Evolutionary conservation across 2,113 vertebrate species (phyloP).

Genomic region (Nesogale talazaci): DNA sequence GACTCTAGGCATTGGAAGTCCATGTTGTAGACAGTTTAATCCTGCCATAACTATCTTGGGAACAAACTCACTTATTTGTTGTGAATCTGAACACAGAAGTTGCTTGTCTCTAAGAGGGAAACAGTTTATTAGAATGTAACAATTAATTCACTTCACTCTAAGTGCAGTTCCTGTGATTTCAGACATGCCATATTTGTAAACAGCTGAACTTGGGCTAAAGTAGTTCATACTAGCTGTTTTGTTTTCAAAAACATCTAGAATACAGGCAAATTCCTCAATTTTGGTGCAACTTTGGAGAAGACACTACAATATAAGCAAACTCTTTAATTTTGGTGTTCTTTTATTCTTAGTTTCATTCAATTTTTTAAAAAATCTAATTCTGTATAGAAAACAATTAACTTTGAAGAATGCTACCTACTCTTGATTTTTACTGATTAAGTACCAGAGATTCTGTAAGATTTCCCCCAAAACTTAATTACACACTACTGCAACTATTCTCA

Average conservation of each 20-base stretch:
- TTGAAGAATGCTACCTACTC: neutral
- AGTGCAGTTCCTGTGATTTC: neutral
- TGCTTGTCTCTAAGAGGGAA: neutral
- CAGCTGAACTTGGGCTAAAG: neutral
- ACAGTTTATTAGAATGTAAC: neutral
- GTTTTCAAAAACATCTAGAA: neutral
- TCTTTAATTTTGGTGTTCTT: neutral
- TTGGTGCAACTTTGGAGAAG: neutral
- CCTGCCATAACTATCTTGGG: constrained; percentile 15
- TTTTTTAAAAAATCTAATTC: neutral
- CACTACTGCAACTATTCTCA: neutral
- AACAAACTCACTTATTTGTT: constrained; percentile 60
- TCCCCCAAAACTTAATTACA: neutral
- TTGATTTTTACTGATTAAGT: neutral
- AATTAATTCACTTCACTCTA: neutral
- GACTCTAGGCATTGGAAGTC: constrained; percentile 64
- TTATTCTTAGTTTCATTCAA: neutral
- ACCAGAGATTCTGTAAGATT: neutral
- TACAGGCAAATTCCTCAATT: neutral
- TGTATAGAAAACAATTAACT: neutral
- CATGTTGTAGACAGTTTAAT: constrained; percentile 4
- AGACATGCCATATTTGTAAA: neutral
- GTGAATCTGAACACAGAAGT: constrained; percentile 16
- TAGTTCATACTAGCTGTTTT: neutral
- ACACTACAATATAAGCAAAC: neutral